phyloP scores from a whole-genome alignment of 1,140 invertebrate species.

The Trypoxylus dichotomus region DNA sequence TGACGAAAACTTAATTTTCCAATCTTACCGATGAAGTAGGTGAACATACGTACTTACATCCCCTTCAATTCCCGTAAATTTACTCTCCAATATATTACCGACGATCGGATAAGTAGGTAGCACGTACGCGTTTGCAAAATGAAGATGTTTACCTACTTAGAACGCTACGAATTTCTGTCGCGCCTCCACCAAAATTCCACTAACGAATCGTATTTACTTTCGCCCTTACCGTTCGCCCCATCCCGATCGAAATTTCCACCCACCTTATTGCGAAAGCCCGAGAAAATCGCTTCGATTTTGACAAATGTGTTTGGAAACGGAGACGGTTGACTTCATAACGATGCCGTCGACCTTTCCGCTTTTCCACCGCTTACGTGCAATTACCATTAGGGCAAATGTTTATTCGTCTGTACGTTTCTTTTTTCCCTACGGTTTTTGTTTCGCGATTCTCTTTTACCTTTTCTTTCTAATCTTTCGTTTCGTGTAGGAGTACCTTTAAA shows the following conservation, averaged over 20 bases:
- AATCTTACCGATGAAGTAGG: neutral
- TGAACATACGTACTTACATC: neutral
- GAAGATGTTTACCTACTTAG: neutral
- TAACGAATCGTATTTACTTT: neutral
- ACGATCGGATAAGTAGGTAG: neutral
- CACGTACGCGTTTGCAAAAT: neutral
- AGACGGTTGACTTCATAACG: conserved; percentile 1
- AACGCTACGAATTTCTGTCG: neutral
- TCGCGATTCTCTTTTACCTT: neutral
- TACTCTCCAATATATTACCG: neutral
- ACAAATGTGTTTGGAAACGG: neutral
- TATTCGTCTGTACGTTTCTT: neutral
- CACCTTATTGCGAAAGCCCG: neutral
- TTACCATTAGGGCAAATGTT: neutral
- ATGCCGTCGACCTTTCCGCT: neutral
- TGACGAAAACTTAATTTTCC: neutral
- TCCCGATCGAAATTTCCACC: neutral
- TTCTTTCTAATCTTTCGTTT: neutral
- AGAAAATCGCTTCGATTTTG: neutral
- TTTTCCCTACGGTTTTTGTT: neutral
- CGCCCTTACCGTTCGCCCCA: neutral
- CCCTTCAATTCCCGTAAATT: neutral
- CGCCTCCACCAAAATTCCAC: neutral
- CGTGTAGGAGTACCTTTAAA: neutral
- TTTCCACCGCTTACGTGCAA: neutral